phyloP scores from a whole-genome alignment of 2,888 invertebrate genomes.

The Panopea generosa region DNA sequence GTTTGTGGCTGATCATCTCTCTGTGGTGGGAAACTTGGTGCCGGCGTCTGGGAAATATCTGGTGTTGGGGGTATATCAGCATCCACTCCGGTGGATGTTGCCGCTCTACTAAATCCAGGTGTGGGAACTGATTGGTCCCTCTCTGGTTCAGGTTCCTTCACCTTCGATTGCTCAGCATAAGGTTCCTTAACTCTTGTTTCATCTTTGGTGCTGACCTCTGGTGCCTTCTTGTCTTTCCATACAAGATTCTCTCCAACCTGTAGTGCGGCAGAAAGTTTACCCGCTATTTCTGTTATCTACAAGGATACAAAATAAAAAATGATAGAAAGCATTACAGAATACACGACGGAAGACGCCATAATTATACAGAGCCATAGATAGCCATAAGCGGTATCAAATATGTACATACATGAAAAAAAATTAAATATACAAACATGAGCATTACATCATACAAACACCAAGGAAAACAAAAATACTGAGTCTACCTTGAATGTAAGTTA shows the following conservation, averaged over 20 bases:
- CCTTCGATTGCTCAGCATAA: too few relatives aligned
- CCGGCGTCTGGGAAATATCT: slow-evolving; percentile 26
- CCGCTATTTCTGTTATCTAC: slow-evolving; percentile 70
- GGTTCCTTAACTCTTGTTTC: slow-evolving; percentile 26
- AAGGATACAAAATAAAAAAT: too few relatives aligned
- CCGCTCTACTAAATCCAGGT: slow-evolving; percentile 38
- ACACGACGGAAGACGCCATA: too few relatives aligned
- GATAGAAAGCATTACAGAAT: too few relatives aligned
- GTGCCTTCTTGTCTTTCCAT: slow-evolving; percentile 63
- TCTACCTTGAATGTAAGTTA: too few relatives aligned
- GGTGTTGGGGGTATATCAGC: slow-evolving; percentile 47
- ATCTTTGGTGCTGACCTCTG: slow-evolving; percentile 23
- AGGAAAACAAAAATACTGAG: too few relatives aligned
- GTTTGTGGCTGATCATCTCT: slow-evolving; percentile 39
- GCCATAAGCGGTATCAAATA: too few relatives aligned
- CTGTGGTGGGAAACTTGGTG: slow-evolving; percentile 43
- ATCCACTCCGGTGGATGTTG: slow-evolving; percentile 59
- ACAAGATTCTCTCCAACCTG: slow-evolving; percentile 82
- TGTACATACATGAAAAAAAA: too few relatives aligned
- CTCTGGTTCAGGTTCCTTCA: slow-evolving; percentile 32
- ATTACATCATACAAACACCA: too few relatives aligned
- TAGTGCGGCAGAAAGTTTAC: slow-evolving; percentile 80
- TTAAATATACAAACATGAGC: too few relatives aligned
- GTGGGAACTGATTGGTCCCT: slow-evolving; percentile 8
- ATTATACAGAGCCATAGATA: too few relatives aligned